Evolutionary conservation across 2,113 vertebrate genomes (phyloP), one percentile per base, ranked within the genome.

Genomic region (Protobothrops flavoviridis): DNA sequence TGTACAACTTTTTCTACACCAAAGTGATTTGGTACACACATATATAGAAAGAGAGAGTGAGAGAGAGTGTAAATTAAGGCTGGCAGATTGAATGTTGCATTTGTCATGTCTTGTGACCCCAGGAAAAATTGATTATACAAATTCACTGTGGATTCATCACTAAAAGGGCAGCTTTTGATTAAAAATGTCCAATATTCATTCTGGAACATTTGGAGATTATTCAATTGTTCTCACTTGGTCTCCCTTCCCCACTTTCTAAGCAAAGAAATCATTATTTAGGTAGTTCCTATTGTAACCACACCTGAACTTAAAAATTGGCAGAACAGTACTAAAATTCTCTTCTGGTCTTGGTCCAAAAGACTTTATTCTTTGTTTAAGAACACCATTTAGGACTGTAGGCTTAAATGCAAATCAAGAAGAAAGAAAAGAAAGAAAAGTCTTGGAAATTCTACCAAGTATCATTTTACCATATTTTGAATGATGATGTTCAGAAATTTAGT

Each of bases 171-270:
- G 85, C 45, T n/a, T 85, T 64, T 59, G 11, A 11, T 61, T 85
- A 59, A 39, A 92, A 56, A 89, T 53, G 61, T 95, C 64, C 12
- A 93, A 90, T n/a, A 85, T 29, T 94, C 85, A 90, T 21, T 57
- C 13, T 85, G 90, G 21, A 85, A 91, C 1, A n/a, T 87, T 43
- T 89, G 12, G 24, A 89, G 39, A n/a, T 56, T 33, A 10, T 21
- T 61, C 50, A 24, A 3, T 4, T 94, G 12, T 45, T 88, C 33
- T 85, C 17, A 90, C 17, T 6, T 0, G 57, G 2, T 6, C 23
- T 53, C 89, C 55, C 39, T 26, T 11, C 4, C 87, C n/a, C 69
- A 39, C n/a, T 81, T 81, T 15, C n/a, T 39, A 81, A 81, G 15
- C n/a, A 81, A 81, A 81, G 2, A 81, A 39, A 81, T 81, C n/a